Evolutionary conservation across 2,888 invertebrate genomes (phyloP).

Genomic region (Trissolcus brochymenae): DNA sequence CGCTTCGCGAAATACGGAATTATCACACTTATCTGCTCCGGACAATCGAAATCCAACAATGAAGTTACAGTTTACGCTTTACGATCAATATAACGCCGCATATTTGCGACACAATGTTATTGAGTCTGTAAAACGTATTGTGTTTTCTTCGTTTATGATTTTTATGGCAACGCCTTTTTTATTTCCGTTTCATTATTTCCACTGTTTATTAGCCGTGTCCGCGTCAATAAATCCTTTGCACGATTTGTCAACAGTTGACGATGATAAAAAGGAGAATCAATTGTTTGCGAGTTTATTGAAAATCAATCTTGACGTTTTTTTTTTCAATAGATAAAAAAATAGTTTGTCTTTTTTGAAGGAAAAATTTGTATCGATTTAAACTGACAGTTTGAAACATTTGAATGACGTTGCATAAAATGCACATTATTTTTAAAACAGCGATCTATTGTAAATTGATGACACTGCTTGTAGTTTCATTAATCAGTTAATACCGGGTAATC

Average conservation of each 20-base stretch:
- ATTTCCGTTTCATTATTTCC: slow-evolving; percentile 14
- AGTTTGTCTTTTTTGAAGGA: no score
- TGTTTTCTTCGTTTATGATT: slow-evolving; percentile 41
- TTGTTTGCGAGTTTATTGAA: background rate
- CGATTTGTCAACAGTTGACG: slow-evolving; percentile 15
- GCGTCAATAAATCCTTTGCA: slow-evolving; percentile 16
- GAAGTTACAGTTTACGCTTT: slow-evolving; percentile 44
- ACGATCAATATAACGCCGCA: slow-evolving; percentile 41
- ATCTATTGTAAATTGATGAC: no score
- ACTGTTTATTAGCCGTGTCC: slow-evolving; percentile 25
- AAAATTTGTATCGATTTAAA: no score
- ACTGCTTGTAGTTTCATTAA: slow-evolving; percentile 15
- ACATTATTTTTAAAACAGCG: no score
- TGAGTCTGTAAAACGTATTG: slow-evolving; percentile 46
- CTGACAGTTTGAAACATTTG: no score
- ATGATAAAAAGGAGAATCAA: background rate
- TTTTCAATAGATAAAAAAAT: no score
- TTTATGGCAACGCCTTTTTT: slow-evolving; percentile 25
- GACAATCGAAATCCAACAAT: slow-evolving; percentile 43
- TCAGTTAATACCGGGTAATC: slow-evolving; percentile 15
- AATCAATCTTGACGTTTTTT: no score
- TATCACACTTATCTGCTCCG: slow-evolving; percentile 45
- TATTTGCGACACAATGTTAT: slow-evolving; percentile 41
- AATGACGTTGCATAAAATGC: no score
- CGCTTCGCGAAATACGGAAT: slow-evolving; percentile 38